phyloP scores from a whole-genome alignment of 2,888 invertebrate genomes.

The Leptopterna dolabrata region DNA sequence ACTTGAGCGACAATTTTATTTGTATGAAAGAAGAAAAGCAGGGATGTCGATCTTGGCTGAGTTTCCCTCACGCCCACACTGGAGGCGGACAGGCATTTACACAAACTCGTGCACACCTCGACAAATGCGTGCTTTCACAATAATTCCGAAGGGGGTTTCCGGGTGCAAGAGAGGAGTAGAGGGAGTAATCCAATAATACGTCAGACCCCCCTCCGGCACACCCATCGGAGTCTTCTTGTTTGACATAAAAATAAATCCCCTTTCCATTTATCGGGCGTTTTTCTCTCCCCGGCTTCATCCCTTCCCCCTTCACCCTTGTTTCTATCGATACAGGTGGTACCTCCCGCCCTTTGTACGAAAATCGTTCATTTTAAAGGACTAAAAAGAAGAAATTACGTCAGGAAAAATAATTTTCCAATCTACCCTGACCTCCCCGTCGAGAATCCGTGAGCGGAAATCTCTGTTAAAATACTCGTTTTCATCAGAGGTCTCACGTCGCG shows the following conservation, averaged over 20 bases:
- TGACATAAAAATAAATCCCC: constrained; percentile 41
- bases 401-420: neutral
- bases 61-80: neutral
- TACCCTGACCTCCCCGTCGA: neutral
- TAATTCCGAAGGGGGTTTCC: constrained; percentile 1
- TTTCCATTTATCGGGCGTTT: constrained; percentile 41
- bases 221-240: constrained; percentile 15
- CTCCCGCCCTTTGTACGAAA: neutral
- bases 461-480: neutral
- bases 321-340: neutral
- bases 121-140: constrained; percentile 37
- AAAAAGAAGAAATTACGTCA: neutral
- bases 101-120: neutral
- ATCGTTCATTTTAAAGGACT: neutral
- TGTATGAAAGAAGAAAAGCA: neutral
- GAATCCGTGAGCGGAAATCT: neutral
- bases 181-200: constrained; percentile 28
- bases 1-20: neutral
- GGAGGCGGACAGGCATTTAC: neutral
- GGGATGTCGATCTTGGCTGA: neutral
- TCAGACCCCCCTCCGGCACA: neutral
- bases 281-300: neutral
- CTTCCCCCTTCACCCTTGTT: neutral
- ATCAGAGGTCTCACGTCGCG: neutral
- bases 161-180: neutral